These are phyloP conservation scores for Coenonympha arcania DNA, from an alignment of 2,888 invertebrate species.

Conservation along the genomic window DNA sequence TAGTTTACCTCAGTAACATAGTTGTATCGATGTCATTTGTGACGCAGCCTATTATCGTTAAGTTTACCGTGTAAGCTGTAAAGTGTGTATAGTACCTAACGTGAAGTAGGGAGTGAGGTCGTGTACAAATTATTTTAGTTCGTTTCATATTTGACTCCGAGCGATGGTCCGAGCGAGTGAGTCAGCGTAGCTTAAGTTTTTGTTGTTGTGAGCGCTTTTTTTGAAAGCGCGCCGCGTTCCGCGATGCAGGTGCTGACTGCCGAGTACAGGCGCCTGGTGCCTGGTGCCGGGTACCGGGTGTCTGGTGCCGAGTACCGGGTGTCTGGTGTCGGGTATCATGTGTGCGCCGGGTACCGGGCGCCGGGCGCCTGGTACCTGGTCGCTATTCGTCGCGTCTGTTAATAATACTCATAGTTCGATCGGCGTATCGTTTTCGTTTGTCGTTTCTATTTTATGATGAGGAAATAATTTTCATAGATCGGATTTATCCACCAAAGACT, in stretches of 20 bases:
- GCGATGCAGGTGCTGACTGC: too few species aligned
- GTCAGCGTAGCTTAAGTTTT: constrained; percentile 37
- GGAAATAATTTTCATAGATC: constrained; percentile 31
- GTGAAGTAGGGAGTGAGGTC: constrained; percentile 52
- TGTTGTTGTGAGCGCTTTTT: constrained; percentile 44
- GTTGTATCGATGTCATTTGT: constrained; percentile 67
- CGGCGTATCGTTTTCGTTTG: constrained; percentile 22
- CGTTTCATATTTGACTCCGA: constrained; percentile 41
- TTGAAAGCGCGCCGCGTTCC: constrained; percentile 38
- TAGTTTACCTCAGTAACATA: constrained; percentile 71
- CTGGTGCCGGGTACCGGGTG: too few species aligned
- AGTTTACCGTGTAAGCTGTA: constrained; percentile 65
- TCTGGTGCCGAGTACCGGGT: too few species aligned
- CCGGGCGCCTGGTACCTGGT: too few species aligned
- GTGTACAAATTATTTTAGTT: constrained; percentile 66
- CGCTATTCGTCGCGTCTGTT: constrained; percentile 38
- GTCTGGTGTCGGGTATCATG: too few species aligned
- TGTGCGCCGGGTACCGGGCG: too few species aligned
- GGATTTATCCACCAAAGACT: constrained; percentile 50
- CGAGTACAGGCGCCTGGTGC: too few species aligned
- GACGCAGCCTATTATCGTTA: constrained; percentile 73
- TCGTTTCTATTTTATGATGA: constrained; percentile 25
- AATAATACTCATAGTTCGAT: constrained; percentile 38
- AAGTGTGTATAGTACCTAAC: constrained; percentile 57
- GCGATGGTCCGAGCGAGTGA: constrained; percentile 34